Evolutionary conservation across 2,113 vertebrate genomes (phyloP), one percentile per base, ranked within the genome.

Genomic region (Paratilapia polleni): DNA sequence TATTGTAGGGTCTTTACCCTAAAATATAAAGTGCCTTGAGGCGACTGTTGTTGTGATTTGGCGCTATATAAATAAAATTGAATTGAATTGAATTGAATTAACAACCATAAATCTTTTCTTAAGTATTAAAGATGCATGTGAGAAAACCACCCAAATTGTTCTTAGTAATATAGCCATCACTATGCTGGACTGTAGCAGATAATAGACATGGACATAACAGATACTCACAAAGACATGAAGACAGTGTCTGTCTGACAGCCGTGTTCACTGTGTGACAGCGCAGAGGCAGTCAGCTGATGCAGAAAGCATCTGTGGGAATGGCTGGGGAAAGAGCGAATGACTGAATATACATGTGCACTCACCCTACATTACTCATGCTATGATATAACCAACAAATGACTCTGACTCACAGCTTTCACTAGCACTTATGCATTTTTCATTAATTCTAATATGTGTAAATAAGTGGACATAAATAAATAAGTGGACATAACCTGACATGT

Each of bases 241-340:
- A 61, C 80, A 79, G 76, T 26, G 57, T 41, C 20, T 20, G 56
- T 59, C 66, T 82, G 75, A 78, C 64, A 81, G 62, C 57, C 6
- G 19, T 47, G 73, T 68, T 28, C 87, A 49, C 84, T n/a, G 43
- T 76, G 80, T 70, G 80, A 75, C 62, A 28, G 26, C 61, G 17
- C 66, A 76, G 66, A 80, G n/a, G 15, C 59, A 28, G 41, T 87
- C 89, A 91, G 88, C 81, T 92, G 88, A 92, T 79, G 17, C 36
- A 41, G 77, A 62, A 20, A 82, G 75, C 77, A 75, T 88, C 78
- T 4, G 12, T 54, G 77, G 56, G 36, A 77, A 87, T 84, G 75
- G 76, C 77, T 22, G 68, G 17, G 68, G 52, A 80, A 62, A 87
- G 82, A 80, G 73, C 4, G 61, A 77, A 84, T 77, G 31, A 91